These are phyloP conservation scores for Serranus cabrilla DNA, from an alignment of 2,797 vertebrate species.

Conservation along the genomic window DNA sequence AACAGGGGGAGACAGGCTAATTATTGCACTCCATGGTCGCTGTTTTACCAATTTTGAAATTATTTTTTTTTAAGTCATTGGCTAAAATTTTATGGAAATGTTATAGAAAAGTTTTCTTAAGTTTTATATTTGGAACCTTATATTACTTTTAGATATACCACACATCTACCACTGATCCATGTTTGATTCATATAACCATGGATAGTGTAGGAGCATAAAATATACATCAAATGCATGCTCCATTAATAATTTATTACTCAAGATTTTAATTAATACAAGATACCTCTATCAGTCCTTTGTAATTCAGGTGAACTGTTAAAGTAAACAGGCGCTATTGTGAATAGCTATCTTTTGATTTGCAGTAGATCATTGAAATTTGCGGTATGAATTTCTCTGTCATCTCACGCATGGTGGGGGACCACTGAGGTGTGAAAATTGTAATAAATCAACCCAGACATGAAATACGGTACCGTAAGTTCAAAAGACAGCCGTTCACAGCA, in stretches of 20 bases:
- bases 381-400: slow-evolving; percentile 32
- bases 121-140: no score
- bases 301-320: slow-evolving; percentile 11
- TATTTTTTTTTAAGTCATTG: no score
- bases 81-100: no score
- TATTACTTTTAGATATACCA: no score
- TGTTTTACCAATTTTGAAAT: no score
- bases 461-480: slow-evolving; percentile 27
- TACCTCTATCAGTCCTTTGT: not conserved
- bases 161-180: no score
- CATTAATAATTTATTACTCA: not conserved
- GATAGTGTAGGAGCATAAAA: no score
- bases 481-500: slow-evolving; percentile 33
- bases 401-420: slow-evolving; percentile 3
- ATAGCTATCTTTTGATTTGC: slow-evolving; percentile 17
- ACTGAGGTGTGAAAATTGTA: slow-evolving; percentile 35
- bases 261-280: not conserved
- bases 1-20: no score
- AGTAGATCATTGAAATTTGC: slow-evolving; percentile 32
- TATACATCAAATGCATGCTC: no score
- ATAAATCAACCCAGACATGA: slow-evolving; percentile 51
- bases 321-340: not conserved
- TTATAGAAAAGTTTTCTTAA: no score
- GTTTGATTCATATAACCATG: no score
- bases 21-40: no score